Conservation (phyloP, 1,140 invertebrate genomes). For the Macrotrachela quadricornifera region DNA sequence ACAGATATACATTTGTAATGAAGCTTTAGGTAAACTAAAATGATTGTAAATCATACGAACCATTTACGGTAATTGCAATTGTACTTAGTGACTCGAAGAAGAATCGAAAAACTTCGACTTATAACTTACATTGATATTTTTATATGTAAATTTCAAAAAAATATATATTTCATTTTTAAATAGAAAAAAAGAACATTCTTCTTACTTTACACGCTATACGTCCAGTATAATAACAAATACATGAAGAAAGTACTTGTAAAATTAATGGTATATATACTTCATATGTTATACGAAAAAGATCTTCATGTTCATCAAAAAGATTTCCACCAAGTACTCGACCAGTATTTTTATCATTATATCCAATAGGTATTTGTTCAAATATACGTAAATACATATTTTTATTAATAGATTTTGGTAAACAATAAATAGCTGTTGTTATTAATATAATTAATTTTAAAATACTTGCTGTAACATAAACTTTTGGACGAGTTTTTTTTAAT, state of each 20-base stretch:
- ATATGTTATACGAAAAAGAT: not conserved
- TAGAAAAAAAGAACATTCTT: no score
- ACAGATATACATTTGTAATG: no score
- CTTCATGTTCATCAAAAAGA: slow-evolving; percentile 15
- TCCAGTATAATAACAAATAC: slow-evolving; percentile 1
- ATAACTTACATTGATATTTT: no score
- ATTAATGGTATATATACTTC: slow-evolving; percentile 4
- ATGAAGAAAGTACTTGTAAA: slow-evolving; percentile 1
- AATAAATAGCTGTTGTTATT: not conserved
- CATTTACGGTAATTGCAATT: no score
- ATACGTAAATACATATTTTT: not conserved
- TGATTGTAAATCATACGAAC: no score
- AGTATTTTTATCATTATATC: slow-evolving; percentile 32
- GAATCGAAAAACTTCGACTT: no score
- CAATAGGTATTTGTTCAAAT: not conserved
- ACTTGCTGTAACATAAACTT: not conserved
- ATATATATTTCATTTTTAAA: no score
- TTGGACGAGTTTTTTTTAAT: slow-evolving; percentile 2
- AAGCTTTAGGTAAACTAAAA: no score
- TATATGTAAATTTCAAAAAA: no score
- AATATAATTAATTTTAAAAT: slow-evolving; percentile 2
- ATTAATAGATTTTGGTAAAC: not conserved
- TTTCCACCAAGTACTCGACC: slow-evolving; percentile 88
- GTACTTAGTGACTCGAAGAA: no score
- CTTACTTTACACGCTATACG: slow-evolving; percentile 5